Evolutionary conservation across 2,888 invertebrate genomes (phyloP), one percentile per base, ranked within the genome.

Genomic region (Pecten maximus): DNA sequence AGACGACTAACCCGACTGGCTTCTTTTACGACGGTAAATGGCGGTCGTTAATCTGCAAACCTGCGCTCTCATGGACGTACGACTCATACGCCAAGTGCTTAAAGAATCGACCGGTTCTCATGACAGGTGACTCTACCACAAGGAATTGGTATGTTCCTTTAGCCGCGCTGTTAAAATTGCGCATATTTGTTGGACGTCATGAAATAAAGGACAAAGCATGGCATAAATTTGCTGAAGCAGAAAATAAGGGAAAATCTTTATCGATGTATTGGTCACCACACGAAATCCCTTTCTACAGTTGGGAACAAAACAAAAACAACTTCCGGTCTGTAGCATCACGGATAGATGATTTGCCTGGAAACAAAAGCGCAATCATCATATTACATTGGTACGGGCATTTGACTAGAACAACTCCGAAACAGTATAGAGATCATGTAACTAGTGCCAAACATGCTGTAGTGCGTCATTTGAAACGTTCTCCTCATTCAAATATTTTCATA

Each of bases 321-420:
- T 48, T 90, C 40, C 87, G 74, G 16, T 54, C 90, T 40, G 90
- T 88, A 40, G 88, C 87, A 16, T 90, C 87, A 23, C n/a, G 88
- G 35, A 40, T 90, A 50, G 88, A 87, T 16, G 88, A 90, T 16
- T 60, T 90, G 12, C 50, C 88, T 16, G 40, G 40, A 16, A 40
- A 50, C 40, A 90, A 60, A n/a, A 90, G 40, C 6, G 23, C 88
- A 19, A 88, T 90, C 6, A 48, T 90, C 54, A 28, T 90, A 35
- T 40, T 90, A 88, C 90, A 90, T 60, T 90, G 90, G 90, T 90
- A 60, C 35, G 40, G 54, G 35, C 90, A 90, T 88, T 16, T 86
- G 10, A 54, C 90, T 6, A 87, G 54, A 28, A 50, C 40, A 8
- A 39, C 90, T 16, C 88, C 50, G 4, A 8, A n/a, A 16, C 54